phyloP scores from a whole-genome alignment of 2,797 vertebrate genomes.

The Anguilla megastoma region DNA sequence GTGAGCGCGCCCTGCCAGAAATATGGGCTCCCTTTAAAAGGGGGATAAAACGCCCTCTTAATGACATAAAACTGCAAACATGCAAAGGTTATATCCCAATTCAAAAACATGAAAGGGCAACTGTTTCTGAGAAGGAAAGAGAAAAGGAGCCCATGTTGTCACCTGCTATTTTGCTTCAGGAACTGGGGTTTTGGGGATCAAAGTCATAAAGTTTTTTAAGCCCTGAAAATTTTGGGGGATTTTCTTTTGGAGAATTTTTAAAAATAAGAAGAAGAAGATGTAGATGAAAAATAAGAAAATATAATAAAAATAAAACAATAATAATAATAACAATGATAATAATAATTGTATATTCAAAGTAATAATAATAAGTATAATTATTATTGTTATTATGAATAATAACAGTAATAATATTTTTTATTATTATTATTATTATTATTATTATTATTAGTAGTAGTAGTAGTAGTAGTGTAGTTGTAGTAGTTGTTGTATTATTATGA shows the following conservation, averaged over 20 bases:
- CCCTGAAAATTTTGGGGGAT: slow-evolving; percentile 42
- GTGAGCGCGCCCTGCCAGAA: slow-evolving; percentile 51
- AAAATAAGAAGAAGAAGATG: no score
- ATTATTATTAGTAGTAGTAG: no score
- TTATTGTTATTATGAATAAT: no score
- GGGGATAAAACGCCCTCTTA: slow-evolving; percentile 65
- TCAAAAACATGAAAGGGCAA: slow-evolving; percentile 48
- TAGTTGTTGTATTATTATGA: no score
- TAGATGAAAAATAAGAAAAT: slow-evolving; percentile 16
- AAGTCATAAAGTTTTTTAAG: not conserved
- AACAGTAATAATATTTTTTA: no score
- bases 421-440: no score
- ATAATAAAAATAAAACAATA: slow-evolving; percentile 33
- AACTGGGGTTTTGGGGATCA: not conserved
- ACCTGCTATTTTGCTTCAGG: not conserved
- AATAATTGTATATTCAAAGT: not conserved
- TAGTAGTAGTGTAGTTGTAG: no score
- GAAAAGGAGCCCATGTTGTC: slow-evolving; percentile 12
- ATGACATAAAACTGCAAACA: slow-evolving; percentile 59
- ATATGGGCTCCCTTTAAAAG: slow-evolving; percentile 62
- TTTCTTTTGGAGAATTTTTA: slow-evolving; percentile 56
- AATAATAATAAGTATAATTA: not conserved
- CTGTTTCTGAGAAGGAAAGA: slow-evolving; percentile 48
- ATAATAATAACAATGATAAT: not conserved
- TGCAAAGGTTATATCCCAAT: slow-evolving; percentile 53